Percentiles rank a stretch among this genome's conserved stretches.
These are phyloP conservation scores for Harpalus rufipes DNA, from an alignment of 2,888 invertebrate species.

Conservation along the genomic window DNA sequence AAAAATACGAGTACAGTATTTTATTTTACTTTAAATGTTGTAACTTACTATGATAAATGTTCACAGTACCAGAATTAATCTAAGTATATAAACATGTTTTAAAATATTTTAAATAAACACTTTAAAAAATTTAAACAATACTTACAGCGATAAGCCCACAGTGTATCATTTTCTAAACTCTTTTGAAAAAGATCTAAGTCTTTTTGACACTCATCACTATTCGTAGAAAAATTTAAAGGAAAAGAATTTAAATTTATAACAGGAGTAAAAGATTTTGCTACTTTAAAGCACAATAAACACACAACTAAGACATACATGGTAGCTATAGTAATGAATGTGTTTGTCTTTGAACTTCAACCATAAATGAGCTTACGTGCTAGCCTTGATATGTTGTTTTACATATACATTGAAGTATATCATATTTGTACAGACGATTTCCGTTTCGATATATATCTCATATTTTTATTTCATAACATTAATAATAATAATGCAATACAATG, in stretches of 20 bases:
- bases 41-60: neutral
- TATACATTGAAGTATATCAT: neutral
- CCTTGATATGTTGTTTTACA: constrained; percentile 1
- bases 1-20: no score
- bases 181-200: constrained; percentile 38
- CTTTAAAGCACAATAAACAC: neutral
- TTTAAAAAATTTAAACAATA: neutral
- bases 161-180: constrained; percentile 52
- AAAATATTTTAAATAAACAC: neutral
- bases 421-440: neutral
- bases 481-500: no score
- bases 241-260: constrained; percentile 8
- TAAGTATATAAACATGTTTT: neutral
- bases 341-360: no score
- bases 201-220: constrained; percentile 14
- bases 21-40: no score
- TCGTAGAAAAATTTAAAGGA: constrained; percentile 35
- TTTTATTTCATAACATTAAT: no score
- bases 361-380: neutral
- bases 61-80: neutral
- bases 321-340: neutral
- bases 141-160: constrained; percentile 63
- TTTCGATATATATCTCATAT: no score
- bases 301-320: neutral
- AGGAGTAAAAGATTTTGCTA: constrained; percentile 17